These are phyloP conservation scores for Scolanthus callimorphus DNA, from an alignment of 92 coral and sea anemone genomes.

Conservation along the genomic window DNA sequence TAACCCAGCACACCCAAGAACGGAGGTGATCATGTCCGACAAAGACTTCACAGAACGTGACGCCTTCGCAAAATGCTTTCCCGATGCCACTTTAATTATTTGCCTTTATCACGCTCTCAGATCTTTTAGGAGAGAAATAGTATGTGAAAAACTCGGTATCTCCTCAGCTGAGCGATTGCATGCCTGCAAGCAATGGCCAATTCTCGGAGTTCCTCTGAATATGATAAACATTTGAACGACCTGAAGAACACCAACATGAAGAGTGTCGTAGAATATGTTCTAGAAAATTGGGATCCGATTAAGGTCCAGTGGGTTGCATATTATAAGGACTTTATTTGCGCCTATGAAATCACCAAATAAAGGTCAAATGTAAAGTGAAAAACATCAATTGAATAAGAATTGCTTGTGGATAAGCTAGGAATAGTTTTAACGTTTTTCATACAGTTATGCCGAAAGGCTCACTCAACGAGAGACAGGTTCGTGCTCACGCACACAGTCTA, in stretches of 20 bases:
- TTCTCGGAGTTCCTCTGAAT: slow-evolving; percentile 11
- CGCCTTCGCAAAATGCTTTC: slow-evolving; percentile 25
- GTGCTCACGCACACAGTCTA: no score
- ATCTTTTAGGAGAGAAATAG: slow-evolving; percentile 48
- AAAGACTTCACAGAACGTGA: slow-evolving; percentile 32
- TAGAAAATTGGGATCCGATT: slow-evolving; percentile 49
- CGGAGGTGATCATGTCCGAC: slow-evolving; percentile 34
- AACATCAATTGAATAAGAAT: no score
- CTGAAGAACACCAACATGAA: slow-evolving; percentile 28
- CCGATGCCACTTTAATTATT: slow-evolving; percentile 15
- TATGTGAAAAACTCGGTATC: slow-evolving; percentile 43
- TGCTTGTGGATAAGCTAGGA: no score
- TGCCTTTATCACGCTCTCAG: slow-evolving; percentile 53
- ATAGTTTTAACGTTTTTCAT: no score
- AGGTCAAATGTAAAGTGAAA: no score
- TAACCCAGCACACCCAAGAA: slow-evolving; percentile 32
- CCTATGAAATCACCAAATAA: no score
- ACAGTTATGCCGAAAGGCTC: no score
- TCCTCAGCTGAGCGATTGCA: slow-evolving; percentile 38
- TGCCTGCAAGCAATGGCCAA: slow-evolving; percentile 22
- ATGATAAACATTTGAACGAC: slow-evolving; percentile 14
- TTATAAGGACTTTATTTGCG: slow-evolving; percentile 51
- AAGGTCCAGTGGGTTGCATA: slow-evolving; percentile 56
- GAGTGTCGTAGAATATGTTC: slow-evolving; percentile 34
- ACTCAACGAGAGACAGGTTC: no score